Evolutionary conservation across 92 coral and sea anemone genomes (phyloP).

Genomic region (Heliopora coerulea): DNA sequence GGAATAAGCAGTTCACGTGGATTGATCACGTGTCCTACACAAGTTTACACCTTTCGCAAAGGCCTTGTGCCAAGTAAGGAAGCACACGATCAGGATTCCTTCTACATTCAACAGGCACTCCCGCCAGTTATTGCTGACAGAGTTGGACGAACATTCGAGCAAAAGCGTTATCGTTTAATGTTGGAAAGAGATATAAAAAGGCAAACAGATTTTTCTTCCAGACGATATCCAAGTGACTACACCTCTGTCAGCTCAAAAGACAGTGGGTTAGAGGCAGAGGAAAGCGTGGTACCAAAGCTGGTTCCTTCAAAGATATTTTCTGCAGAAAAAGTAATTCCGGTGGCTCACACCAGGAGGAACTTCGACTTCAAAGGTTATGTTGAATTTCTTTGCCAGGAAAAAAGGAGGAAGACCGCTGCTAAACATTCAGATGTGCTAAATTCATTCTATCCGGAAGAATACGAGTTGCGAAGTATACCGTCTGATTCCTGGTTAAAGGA

Average conservation of each 20-base stretch:
- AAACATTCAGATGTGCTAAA: not conserved
- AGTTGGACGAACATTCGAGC: not conserved
- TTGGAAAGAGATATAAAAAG: not conserved
- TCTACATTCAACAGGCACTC: conserved; percentile 1
- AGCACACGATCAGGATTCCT: conserved; percentile 13
- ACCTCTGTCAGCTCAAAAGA: not conserved
- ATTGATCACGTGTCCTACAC: conserved; percentile 26
- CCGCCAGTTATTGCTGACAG: conserved; percentile 42
- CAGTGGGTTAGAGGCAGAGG: not conserved
- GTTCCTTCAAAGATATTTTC: conserved; percentile 21
- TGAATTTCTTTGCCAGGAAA: conserved; percentile 27
- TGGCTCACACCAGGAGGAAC: conserved; percentile 8
- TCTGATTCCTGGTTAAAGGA: conserved; percentile 21
- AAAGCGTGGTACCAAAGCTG: not conserved
- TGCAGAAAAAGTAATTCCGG: conserved; percentile 36
- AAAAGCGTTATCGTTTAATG: conserved; percentile 32
- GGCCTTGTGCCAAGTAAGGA: conserved; percentile 33
- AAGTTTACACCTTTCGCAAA: conserved; percentile 21
- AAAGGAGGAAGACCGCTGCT: not conserved
- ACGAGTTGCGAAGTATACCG: not conserved
- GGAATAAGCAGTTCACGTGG: not conserved
- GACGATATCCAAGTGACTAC: not conserved
- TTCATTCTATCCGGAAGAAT: not conserved
- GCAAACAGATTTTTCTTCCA: not conserved
- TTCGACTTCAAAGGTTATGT: conserved; percentile 34